phyloP scores from a whole-genome alignment of 2,113 vertebrate genomes.

The Nibea albiflora region DNA sequence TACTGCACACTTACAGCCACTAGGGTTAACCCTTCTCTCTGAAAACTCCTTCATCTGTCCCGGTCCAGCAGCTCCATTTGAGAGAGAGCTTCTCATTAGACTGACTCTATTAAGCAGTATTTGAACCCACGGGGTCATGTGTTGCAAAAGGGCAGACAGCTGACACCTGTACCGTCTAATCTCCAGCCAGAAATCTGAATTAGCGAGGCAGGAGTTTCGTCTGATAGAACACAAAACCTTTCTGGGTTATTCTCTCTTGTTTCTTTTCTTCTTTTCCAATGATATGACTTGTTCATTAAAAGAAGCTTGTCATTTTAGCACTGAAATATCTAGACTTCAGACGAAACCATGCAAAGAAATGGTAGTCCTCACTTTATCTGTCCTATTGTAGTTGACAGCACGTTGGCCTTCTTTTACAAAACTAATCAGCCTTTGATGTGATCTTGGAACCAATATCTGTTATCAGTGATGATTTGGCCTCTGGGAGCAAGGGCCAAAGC shows the following conservation, averaged over 20 bases:
- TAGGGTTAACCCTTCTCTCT: constrained; percentile 36
- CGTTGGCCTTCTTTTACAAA: background rate
- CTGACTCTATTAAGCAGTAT: constrained; percentile 10
- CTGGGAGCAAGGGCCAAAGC: too few relatives aligned
- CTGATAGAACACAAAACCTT: constrained; percentile 8
- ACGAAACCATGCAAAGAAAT: background rate
- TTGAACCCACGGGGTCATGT: constrained; percentile 38
- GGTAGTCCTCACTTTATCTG: background rate
- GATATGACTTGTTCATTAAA: background rate
- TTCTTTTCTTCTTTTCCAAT: background rate
- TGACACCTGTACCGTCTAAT: constrained; percentile 32
- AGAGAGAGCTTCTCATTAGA: constrained; percentile 58
- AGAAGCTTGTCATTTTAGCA: background rate
- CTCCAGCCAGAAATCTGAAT: constrained; percentile 18
- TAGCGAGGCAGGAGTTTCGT: background rate
- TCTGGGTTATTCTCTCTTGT: background rate
- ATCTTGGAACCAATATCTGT: too few relatives aligned
- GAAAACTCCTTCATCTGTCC: constrained; percentile 44
- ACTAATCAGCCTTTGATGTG: background rate
- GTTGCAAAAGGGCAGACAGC: constrained; percentile 11
- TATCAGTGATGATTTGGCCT: too few relatives aligned
- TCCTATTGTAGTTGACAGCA: background rate
- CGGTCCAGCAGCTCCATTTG: constrained; percentile 43
- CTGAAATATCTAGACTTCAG: background rate
- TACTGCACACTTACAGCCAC: constrained; percentile 22